Base-by-base conservation (phyloP, 2,888 invertebrate species). In the Nephrocerus scutellatus region DNA sequence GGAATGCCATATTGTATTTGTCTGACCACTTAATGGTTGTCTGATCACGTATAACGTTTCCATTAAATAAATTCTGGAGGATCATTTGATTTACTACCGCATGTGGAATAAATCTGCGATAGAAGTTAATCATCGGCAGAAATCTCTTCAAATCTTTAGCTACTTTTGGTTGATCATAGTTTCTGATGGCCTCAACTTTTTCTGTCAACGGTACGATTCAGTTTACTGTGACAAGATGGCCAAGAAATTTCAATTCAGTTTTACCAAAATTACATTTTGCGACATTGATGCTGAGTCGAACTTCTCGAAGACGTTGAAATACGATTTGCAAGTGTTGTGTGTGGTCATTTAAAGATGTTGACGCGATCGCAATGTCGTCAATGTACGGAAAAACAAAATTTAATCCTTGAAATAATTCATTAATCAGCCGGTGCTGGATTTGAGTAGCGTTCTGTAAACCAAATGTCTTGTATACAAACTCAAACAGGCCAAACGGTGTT, bases 91-190 rank as follows among this genome's bases (percentile, higher is more conserved):
- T 26, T 7, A 23, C 26, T 1, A 36, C 43, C 4, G 48, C 45
- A 10, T 43, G 26, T 16, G 50, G 55, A 3, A 63, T 50, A 42
- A 54, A 63, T 9, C 55, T 39, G 3, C 59, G 39, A 26, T 63
- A 63, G 44, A 60, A 63, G 44, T 63, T 63, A 1, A 62, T 29
- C 54, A 62, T 61, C 1, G 59, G 60, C 1, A 65, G 30, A 42
- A 61, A 63, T 5, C 50, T 21, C 31, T 45, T 46, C 14, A 68
- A 41, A 9, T 56, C 41, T 16, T 53, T 53, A 1, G 54, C 52
- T 1, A 53, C 59, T 9, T 23, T 37, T 1, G 61, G 63, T 18
- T 36, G 39, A 4, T 53, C 36, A 18, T 51, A 57, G 1, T 53
- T 28, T 13, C 7, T 8, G 2, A 65, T 56, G 3, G 52, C 54